Evolutionary conservation across 2,888 invertebrate species (phyloP).

Genomic region (Horisme vitalbata): DNA sequence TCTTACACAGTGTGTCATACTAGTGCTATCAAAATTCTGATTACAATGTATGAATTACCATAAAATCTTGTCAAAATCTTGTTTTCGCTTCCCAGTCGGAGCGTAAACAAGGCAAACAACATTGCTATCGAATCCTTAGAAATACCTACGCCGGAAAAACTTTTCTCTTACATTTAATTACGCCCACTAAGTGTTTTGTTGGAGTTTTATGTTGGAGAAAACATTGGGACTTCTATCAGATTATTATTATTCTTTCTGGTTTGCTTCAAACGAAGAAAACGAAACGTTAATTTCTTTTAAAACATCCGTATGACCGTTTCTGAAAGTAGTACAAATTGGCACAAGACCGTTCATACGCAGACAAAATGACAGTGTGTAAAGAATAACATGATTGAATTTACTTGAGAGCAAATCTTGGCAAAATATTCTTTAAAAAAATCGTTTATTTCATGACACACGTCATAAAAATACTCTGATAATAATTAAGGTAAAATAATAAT

Average conservation of each 20-base stretch:
- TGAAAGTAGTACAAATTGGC: too few relatives aligned
- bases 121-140: conserved; percentile 19
- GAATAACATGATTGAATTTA: too few relatives aligned
- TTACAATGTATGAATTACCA: conserved; percentile 48
- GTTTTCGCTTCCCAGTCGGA: conserved; percentile 42
- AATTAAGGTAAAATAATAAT: too few relatives aligned
- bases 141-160: conserved; percentile 42
- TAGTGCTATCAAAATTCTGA: conserved; percentile 43
- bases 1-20: too few relatives aligned
- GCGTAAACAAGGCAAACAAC: conserved; percentile 37
- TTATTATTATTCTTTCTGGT: conserved; percentile 3
- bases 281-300: too few relatives aligned
- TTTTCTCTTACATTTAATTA: conserved; percentile 57
- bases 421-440: conserved; percentile 20
- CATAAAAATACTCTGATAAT: too few relatives aligned
- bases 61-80: conserved; percentile 66
- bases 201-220: conserved; percentile 10
- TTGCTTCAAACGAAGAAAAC: conserved; percentile 1
- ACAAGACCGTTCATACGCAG: too few relatives aligned
- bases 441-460: too few relatives aligned
- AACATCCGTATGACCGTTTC: too few relatives aligned
- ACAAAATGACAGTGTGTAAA: too few relatives aligned
- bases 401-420: too few relatives aligned
- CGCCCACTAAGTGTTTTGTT: conserved; percentile 27
- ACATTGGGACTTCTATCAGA: conserved; percentile 6